A percentile compares a stretch with the other conserved stretches of the same genome.
Conservation (phyloP, 2,888 invertebrate species). For the Acrobasis repandana region DNA sequence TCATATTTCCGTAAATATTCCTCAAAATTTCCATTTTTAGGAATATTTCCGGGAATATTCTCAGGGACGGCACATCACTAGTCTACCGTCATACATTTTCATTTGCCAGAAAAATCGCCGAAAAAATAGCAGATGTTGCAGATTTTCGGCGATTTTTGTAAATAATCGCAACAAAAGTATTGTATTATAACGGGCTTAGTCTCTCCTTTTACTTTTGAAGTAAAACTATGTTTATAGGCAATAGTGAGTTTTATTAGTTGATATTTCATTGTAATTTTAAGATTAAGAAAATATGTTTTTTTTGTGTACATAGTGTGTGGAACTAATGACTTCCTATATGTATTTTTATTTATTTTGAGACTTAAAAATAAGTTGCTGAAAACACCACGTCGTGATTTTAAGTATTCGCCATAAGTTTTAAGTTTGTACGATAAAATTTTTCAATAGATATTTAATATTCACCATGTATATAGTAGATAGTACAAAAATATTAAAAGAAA, state of each 20-base stretch:
- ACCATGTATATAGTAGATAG: constrained; percentile 80
- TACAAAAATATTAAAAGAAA: constrained; percentile 80
- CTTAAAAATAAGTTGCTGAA: constrained; percentile 34
- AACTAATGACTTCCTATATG: constrained; percentile 30
- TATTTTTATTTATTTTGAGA: constrained; percentile 35
- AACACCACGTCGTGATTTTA: constrained; percentile 42
- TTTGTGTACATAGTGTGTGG: constrained; percentile 23
- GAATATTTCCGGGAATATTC: too few species aligned
- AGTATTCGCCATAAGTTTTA: constrained; percentile 59
- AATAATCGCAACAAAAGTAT: too few species aligned
- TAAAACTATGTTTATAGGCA: too few species aligned
- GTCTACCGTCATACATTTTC: too few species aligned
- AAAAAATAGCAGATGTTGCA: too few species aligned
- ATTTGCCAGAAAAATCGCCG: too few species aligned
- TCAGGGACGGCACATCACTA: too few species aligned
- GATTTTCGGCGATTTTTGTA: too few species aligned
- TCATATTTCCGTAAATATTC: too few species aligned
- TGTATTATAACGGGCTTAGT: too few species aligned
- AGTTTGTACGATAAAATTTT: constrained; percentile 66
- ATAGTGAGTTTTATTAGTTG: not conserved
- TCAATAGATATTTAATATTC: constrained; percentile 75
- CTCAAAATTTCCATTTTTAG: too few species aligned
- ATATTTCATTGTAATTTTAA: not conserved
- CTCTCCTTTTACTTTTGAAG: too few species aligned
- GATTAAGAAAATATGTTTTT: not conserved